Conservation (phyloP, 2,113 vertebrate species). For the Podarcis raffonei region DNA sequence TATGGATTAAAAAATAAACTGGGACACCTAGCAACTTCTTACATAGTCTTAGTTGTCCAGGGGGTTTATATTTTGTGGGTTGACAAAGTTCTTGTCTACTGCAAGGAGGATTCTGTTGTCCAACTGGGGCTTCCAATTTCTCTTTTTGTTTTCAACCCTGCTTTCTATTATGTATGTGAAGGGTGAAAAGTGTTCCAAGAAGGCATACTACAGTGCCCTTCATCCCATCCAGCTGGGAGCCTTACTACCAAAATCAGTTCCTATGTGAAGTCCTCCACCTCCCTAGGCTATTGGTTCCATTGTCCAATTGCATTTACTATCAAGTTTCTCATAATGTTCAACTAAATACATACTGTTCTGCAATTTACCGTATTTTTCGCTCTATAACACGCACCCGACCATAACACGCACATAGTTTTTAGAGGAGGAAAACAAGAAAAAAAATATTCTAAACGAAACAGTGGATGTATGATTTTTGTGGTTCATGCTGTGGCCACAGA, state of each 20-base stretch:
- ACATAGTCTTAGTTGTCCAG: background rate
- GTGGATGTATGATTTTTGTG: too few species aligned
- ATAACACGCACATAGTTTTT: too few species aligned
- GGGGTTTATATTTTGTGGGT: background rate
- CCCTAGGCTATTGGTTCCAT: too few species aligned
- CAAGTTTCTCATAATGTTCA: too few species aligned
- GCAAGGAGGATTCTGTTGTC: background rate
- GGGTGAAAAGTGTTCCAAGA: background rate
- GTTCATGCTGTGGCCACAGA: too few species aligned
- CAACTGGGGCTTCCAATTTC: background rate
- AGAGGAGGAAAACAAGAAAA: too few species aligned
- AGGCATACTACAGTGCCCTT: background rate
- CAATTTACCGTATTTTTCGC: too few species aligned
- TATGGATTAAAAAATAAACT: background rate
- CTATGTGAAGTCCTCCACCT: background rate
- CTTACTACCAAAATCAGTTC: background rate
- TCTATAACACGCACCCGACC: too few species aligned
- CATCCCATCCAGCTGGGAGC: background rate
- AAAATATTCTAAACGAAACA: too few species aligned
- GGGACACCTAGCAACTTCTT: background rate
- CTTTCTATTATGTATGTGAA: background rate
- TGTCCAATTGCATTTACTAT: too few species aligned
- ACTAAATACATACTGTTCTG: too few species aligned
- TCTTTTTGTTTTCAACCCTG: background rate
- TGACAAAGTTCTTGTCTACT: background rate